These are phyloP conservation scores for Alfaro cultratus DNA, from an alignment of 2,797 vertebrate species.

Conservation along the genomic window DNA sequence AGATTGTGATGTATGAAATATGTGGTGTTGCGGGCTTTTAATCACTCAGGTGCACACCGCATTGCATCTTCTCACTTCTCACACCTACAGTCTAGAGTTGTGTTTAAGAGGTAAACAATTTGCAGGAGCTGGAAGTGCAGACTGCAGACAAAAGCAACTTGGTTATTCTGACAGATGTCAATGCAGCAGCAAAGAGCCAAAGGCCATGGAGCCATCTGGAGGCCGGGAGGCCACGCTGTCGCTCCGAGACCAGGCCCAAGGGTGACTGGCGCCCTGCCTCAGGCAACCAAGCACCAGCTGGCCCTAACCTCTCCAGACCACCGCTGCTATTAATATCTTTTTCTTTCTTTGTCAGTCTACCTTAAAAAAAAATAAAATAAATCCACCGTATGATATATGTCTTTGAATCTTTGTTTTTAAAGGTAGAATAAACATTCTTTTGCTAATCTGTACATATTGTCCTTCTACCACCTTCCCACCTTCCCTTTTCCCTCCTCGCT, in stretches of 20 bases:
- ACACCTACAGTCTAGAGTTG: slow-evolving; percentile 10
- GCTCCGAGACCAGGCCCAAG: slow-evolving; percentile 63
- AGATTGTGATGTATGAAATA: slow-evolving; percentile 2
- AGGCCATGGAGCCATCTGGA: slow-evolving; percentile 83
- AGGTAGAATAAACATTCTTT: slow-evolving; percentile 1
- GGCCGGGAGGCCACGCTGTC: slow-evolving; percentile 69
- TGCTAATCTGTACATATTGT: slow-evolving; percentile 40
- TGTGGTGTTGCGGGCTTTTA: slow-evolving; percentile 11
- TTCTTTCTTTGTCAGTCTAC: slow-evolving; percentile 12
- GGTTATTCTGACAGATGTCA: slow-evolving; percentile 82
- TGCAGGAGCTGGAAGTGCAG: slow-evolving; percentile 47
- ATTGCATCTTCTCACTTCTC: slow-evolving; percentile 10
- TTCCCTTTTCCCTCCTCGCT: slow-evolving; percentile 88
- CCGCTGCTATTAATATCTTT: slow-evolving; percentile 38
- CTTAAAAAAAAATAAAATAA: background rate
- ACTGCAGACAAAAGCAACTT: slow-evolving; percentile 78
- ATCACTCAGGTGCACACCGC: slow-evolving; percentile 12
- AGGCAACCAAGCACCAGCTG: slow-evolving; percentile 75
- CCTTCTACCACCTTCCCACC: slow-evolving; percentile 68
- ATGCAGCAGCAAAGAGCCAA: slow-evolving; percentile 75
- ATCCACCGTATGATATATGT: no score
- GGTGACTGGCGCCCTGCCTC: slow-evolving; percentile 67
- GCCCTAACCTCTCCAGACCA: slow-evolving; percentile 71
- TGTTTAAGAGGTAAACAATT: slow-evolving; percentile 59
- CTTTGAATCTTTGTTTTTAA: slow-evolving; percentile 2